Evolutionary conservation across 2,797 vertebrate species (phyloP).

Genomic region (Heterohyrax brucei): DNA sequence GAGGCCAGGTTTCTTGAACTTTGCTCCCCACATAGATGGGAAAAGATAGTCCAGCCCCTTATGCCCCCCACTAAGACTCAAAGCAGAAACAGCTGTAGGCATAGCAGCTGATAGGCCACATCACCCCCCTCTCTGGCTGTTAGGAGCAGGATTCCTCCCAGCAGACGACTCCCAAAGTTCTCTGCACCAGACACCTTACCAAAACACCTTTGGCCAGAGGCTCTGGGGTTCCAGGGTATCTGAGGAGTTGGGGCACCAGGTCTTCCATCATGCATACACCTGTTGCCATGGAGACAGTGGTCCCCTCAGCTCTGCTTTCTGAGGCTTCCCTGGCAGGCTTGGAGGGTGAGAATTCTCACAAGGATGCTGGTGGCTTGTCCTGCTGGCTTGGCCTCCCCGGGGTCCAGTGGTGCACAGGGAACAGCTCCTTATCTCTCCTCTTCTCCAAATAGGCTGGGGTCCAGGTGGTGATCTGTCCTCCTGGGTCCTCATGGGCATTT

Average conservation of each 20-base stretch:
- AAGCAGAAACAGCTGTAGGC: slow-evolving; percentile 88
- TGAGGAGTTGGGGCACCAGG: fast-evolving
- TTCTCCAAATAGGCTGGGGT: background rate
- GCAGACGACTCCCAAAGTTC: slow-evolving; percentile 55
- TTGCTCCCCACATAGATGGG: slow-evolving; percentile 56
- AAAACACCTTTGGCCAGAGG: background rate
- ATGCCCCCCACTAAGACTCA: background rate
- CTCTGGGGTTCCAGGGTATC: background rate
- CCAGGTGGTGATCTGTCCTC: background rate
- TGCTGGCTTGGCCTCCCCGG: background rate
- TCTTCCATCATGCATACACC: background rate
- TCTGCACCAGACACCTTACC: slow-evolving; percentile 72
- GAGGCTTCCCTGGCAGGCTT: background rate
- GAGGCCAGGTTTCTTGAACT: slow-evolving; percentile 51
- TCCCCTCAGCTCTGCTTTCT: background rate
- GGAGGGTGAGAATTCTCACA: too few relatives aligned
- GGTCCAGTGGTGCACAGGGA: background rate
- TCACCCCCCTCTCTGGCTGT: background rate
- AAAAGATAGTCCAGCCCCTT: slow-evolving; percentile 65
- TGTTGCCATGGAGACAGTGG: background rate
- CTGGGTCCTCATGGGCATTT: background rate
- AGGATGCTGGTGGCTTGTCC: background rate
- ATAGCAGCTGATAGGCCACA: background rate
- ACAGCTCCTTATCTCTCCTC: too few relatives aligned
- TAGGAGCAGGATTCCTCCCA: slow-evolving; percentile 76